Conservation (phyloP, 1,140 invertebrate genomes). For the Drosophila ohnishii region DNA sequence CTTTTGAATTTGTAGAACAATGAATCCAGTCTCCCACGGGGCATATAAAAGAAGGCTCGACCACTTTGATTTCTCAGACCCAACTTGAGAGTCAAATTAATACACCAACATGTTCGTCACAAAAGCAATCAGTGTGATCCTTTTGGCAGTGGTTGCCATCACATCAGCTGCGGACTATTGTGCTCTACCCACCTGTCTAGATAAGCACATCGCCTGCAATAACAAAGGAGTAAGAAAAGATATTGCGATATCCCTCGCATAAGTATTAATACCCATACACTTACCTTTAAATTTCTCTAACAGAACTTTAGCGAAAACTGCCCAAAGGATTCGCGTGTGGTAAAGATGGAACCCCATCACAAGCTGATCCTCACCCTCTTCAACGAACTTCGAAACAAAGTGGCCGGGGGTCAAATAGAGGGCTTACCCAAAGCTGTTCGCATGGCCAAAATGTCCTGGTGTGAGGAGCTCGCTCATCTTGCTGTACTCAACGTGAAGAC, state of each 20-base stretch:
- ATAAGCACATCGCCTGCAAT: constrained; percentile 66
- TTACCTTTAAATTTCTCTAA: neutral
- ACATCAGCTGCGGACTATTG: constrained; percentile 50
- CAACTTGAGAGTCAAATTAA: neutral
- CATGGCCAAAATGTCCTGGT: constrained; percentile 73
- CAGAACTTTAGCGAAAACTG: constrained; percentile 59
- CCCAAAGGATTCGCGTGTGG: constrained; percentile 43
- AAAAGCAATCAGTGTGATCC: constrained; percentile 25
- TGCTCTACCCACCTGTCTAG: constrained; percentile 57
- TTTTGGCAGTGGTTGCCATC: constrained; percentile 7
- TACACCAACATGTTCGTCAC: neutral
- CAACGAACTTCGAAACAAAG: constrained; percentile 63
- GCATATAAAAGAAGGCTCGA: constrained; percentile 3
- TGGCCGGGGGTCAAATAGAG: constrained; percentile 52
- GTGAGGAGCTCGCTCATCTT: constrained; percentile 57
- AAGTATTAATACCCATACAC: neutral
- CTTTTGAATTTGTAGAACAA: neutral
- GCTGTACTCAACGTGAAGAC: constrained; percentile 56
- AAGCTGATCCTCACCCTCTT: constrained; percentile 55
- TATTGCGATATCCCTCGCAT: neutral
- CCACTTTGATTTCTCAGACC: neutral
- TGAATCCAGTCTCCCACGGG: neutral
- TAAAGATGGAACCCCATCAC: constrained; percentile 46
- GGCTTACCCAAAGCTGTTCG: constrained; percentile 54
- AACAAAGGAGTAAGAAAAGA: constrained; percentile 54